Conservation (phyloP, 2,113 vertebrate species). For the Paraplagusia blochii region DNA sequence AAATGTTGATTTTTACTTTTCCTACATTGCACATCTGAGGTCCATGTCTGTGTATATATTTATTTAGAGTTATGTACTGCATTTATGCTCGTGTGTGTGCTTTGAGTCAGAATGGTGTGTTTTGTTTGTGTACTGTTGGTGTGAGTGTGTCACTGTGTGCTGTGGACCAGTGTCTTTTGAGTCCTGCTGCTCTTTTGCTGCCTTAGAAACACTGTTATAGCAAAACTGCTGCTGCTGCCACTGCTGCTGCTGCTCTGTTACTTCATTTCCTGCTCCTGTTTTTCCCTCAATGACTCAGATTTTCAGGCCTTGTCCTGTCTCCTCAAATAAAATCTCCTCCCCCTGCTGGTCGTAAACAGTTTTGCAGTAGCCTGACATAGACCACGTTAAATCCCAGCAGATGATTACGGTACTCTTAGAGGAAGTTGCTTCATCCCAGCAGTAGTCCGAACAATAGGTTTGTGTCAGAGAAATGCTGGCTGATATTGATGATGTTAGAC, state of each 20-base stretch:
- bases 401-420: conserved; percentile 25
- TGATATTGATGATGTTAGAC: too few species aligned
- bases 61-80: conserved; percentile 51
- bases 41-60: conserved; percentile 59
- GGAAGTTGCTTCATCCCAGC: conserved; percentile 21
- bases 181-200: conserved; percentile 63
- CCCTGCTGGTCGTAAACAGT: conserved; percentile 42
- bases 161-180: conserved; percentile 40
- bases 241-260: conserved; percentile 48
- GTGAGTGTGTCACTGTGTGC: conserved; percentile 43
- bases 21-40: conserved; percentile 47
- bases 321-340: conserved; percentile 36
- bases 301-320: conserved; percentile 26
- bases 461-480: background rate
- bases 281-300: conserved; percentile 59
- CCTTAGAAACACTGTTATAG: conserved; percentile 64
- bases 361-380: conserved; percentile 26
- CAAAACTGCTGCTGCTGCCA: conserved; percentile 38
- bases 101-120: conserved; percentile 7
- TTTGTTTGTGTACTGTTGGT: conserved; percentile 8
- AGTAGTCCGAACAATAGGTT: conserved; percentile 13
- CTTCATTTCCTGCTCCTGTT: conserved; percentile 70
- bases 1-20: conserved; percentile 37
- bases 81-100: conserved; percentile 32
- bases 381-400: conserved; percentile 10